Conservation (phyloP, 2,113 vertebrate species). For the Petaurus breviceps region DNA sequence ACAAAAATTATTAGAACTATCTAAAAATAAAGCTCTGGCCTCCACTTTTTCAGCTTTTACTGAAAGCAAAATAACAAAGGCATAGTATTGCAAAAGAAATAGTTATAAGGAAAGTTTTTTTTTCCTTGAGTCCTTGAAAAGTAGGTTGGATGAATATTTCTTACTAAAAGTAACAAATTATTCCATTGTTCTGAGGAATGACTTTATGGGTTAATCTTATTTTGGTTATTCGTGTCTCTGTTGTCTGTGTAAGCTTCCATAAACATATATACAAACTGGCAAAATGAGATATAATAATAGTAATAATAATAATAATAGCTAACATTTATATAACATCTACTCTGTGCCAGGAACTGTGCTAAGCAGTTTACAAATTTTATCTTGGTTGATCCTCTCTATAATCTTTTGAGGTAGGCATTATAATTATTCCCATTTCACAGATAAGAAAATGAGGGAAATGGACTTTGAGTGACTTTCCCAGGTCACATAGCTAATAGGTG, state of each 20-base stretch:
- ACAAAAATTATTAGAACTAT: slow-evolving; percentile 29
- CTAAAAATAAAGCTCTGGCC: slow-evolving; percentile 19
- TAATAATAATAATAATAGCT: not conserved
- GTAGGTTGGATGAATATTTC: slow-evolving; percentile 44
- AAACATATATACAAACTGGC: not conserved
- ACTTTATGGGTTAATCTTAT: slow-evolving; percentile 14
- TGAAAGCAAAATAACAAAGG: slow-evolving; percentile 8
- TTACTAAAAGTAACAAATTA: not conserved
- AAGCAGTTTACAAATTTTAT: not conserved
- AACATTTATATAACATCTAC: not conserved
- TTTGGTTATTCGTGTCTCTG: slow-evolving; percentile 6
- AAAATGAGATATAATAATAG: not conserved
- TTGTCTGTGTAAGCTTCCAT: not conserved
- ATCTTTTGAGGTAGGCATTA: not conserved
- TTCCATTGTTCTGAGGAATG: slow-evolving; percentile 12
- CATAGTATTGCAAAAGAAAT: slow-evolving; percentile 3
- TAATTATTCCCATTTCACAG: not conserved
- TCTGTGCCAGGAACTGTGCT: not conserved
- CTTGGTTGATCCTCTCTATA: not conserved
- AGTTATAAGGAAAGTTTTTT: not conserved
- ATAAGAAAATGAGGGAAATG: not conserved
- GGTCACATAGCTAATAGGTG: not conserved
- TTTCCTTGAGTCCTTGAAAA: slow-evolving; percentile 17
- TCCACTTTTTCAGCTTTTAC: slow-evolving; percentile 18
- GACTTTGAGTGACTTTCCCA: not conserved